phyloP scores from a whole-genome alignment of 2,113 vertebrate genomes.

The Elanoides forficatus region DNA sequence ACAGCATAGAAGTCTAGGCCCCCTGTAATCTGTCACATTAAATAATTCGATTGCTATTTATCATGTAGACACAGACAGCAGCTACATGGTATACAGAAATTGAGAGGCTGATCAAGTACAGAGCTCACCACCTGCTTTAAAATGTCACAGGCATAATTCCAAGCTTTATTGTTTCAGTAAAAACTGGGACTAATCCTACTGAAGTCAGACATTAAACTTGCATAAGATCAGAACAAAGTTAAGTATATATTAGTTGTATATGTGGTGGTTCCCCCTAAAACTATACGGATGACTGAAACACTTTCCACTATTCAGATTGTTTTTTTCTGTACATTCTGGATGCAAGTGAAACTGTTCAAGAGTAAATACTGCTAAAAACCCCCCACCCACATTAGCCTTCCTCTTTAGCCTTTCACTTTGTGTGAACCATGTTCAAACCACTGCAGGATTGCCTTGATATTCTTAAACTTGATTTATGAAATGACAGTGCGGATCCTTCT shows the following conservation, averaged over 20 bases:
- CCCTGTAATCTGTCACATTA: neutral
- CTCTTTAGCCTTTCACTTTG: neutral
- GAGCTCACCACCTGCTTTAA: neutral
- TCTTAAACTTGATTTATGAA: neutral
- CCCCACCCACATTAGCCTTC: neutral
- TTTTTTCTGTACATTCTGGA: neutral
- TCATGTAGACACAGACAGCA: neutral
- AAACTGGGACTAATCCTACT: neutral
- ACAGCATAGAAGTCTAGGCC: neutral
- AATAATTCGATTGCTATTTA: neutral
- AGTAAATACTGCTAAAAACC: neutral
- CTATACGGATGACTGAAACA: neutral
- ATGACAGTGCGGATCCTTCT: neutral
- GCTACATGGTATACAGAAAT: neutral
- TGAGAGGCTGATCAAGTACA: neutral
- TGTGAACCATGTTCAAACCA: neutral
- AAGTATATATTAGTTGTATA: neutral
- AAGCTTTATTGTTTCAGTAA: neutral
- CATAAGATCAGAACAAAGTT: neutral
- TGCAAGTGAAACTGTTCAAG: neutral
- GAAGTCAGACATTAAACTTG: neutral
- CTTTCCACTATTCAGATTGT: neutral
- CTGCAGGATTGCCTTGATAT: neutral
- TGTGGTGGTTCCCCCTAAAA: neutral
- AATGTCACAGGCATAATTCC: neutral